These are phyloP conservation scores for Macrocentrus cingulum DNA, from an alignment of 1,140 invertebrate genomes.

Conservation along the genomic window DNA sequence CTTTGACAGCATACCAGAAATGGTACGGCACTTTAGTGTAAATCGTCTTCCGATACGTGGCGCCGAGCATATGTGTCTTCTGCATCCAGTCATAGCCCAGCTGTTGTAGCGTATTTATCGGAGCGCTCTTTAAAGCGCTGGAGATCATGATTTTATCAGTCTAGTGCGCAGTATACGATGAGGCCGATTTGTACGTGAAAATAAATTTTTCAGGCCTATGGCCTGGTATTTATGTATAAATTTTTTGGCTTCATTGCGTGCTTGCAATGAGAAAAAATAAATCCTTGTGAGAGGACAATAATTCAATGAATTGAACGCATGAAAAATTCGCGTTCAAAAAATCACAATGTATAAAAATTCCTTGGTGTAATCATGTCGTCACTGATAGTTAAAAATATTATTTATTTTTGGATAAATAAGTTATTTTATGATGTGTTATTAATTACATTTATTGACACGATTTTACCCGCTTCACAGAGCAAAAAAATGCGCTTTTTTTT, in stretches of 20 bases:
- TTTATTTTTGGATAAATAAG: no score
- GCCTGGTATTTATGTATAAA: background rate
- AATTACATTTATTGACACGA: no score
- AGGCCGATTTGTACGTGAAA: background rate
- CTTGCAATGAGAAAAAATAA: background rate
- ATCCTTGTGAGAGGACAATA: constrained; percentile 32
- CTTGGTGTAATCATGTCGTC: no score
- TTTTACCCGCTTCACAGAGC: no score
- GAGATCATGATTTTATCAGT: background rate
- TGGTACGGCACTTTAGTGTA: constrained; percentile 90
- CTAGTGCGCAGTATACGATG: no score
- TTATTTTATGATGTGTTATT: no score
- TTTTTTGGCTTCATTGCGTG: no score
- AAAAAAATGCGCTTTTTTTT: no score
- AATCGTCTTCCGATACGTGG: constrained; percentile 90
- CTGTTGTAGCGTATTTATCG: constrained; percentile 68
- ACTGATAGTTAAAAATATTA: no score
- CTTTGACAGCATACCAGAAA: constrained; percentile 86
- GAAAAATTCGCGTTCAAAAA: background rate
- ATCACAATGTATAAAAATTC: no score
- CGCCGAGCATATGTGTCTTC: constrained; percentile 91
- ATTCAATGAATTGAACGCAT: constrained; percentile 17
- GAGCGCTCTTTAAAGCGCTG: constrained; percentile 52
- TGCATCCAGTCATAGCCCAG: constrained; percentile 84
- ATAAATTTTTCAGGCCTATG: background rate